A percentile compares a stretch with the other conserved stretches of the same genome.
Evolutionary conservation across 1,140 invertebrate species (phyloP).

Genomic region (Penaeus vannamei): DNA sequence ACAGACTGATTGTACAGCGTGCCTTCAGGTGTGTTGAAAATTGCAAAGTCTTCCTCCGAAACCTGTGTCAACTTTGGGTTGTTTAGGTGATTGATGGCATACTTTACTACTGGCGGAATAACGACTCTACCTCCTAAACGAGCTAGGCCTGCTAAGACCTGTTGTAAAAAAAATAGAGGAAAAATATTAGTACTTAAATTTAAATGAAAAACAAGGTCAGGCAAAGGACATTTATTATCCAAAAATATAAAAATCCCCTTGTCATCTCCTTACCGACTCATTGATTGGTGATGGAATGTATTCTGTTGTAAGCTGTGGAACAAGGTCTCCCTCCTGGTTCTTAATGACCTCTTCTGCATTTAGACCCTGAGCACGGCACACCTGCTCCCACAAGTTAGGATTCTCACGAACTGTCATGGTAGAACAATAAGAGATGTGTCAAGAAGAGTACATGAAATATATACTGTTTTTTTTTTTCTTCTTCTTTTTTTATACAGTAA

Average conservation of each 20-base stretch:
- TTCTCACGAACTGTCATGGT: slow-evolving; percentile 32
- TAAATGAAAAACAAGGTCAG: not conserved
- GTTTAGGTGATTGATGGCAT: slow-evolving; percentile 76
- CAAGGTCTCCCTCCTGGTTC: slow-evolving; percentile 24
- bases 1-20: slow-evolving; percentile 93
- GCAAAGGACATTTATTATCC: not conserved
- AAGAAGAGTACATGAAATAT: too few relatives aligned
- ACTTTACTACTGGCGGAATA: slow-evolving; percentile 76
- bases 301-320: slow-evolving; percentile 47
- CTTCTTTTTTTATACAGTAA: too few relatives aligned
- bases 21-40: slow-evolving; percentile 89
- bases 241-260: not conserved
- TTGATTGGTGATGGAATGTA: slow-evolving; percentile 51
- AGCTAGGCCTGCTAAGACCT: slow-evolving; percentile 73
- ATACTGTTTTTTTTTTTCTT: too few relatives aligned
- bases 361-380: slow-evolving; percentile 44
- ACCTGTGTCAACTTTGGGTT: slow-evolving; percentile 82
- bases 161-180: slow-evolving; percentile 62
- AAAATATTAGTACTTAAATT: not conserved
- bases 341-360: slow-evolving; percentile 25
- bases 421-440: not conserved
- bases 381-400: slow-evolving; percentile 56
- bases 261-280: slow-evolving; percentile 34
- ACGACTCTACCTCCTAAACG: slow-evolving; percentile 77
- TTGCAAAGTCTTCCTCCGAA: slow-evolving; percentile 89